These are phyloP conservation scores for Aphelinus certus DNA, from an alignment of 1,140 invertebrate species.

Conservation along the genomic window DNA sequence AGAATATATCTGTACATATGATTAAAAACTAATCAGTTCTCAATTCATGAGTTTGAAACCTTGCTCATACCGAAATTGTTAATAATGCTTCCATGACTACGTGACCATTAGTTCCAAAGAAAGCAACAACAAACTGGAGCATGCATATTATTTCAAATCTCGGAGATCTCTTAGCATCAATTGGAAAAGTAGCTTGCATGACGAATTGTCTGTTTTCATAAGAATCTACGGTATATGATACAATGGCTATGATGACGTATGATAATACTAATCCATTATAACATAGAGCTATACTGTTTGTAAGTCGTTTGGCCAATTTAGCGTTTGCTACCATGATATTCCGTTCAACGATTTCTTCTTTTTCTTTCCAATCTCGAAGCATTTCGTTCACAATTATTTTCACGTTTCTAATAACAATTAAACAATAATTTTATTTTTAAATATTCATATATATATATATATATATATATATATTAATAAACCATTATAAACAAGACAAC, in stretches of 20 bases:
- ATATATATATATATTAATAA: not conserved
- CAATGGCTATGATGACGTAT: not conserved
- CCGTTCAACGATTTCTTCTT: not conserved
- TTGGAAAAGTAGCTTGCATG: conserved; percentile 17
- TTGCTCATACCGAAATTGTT: conserved; percentile 5
- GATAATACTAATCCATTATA: conserved; percentile 1
- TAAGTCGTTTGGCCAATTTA: not conserved
- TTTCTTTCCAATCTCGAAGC: conserved; percentile 7
- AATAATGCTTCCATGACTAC: conserved; percentile 10
- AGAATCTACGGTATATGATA: not conserved
- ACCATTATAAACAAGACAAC: not conserved
- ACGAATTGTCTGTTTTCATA: conserved; percentile 9
- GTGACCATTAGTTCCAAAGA: conserved; percentile 7
- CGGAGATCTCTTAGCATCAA: conserved; percentile 13
- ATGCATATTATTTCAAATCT: conserved; percentile 17
- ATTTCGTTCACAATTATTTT: conserved; percentile 6
- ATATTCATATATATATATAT: not conserved
- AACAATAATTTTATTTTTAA: not conserved
- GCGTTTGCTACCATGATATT: conserved; percentile 1
- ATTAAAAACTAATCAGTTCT: no score
- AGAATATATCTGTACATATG: no score
- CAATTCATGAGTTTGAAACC: not conserved
- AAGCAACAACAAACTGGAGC: not conserved
- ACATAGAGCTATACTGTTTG: not conserved
- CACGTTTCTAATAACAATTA: not conserved